Conservation (phyloP, 2,888 invertebrate genomes). For the Tribolium freemani region DNA sequence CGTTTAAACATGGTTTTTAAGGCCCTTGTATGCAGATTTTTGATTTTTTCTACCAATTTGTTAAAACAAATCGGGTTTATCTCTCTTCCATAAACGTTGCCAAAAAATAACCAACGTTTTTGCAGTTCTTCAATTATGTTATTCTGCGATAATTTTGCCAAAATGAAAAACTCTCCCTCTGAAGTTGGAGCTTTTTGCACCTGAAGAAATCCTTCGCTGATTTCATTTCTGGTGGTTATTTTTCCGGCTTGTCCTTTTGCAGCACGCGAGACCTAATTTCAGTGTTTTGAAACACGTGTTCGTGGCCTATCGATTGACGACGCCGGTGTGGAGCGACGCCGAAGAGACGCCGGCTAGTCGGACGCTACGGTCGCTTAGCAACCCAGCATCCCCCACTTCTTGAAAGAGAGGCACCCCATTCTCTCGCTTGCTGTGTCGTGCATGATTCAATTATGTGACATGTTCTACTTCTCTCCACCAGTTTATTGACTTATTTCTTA, state of each 20-base stretch:
- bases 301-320: slow-evolving; percentile 57
- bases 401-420: slow-evolving; percentile 49
- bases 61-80: too few species aligned
- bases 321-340: slow-evolving; percentile 64
- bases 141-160: too few species aligned
- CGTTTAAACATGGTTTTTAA: too few species aligned
- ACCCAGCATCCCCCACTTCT: slow-evolving; percentile 65
- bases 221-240: too few species aligned
- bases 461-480: slow-evolving; percentile 62
- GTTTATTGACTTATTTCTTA: slow-evolving; percentile 66
- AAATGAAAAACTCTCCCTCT: too few species aligned
- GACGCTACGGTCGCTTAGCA: slow-evolving; percentile 65
- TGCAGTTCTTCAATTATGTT: too few species aligned
- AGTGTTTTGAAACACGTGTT: slow-evolving; percentile 46
- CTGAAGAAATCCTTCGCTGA: too few species aligned
- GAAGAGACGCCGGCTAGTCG: slow-evolving; percentile 66
- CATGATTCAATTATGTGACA: slow-evolving; percentile 68
- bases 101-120: too few species aligned
- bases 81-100: too few species aligned
- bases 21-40: too few species aligned
- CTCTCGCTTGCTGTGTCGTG: slow-evolving; percentile 53
- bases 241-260: slow-evolving; percentile 2
- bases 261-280: slow-evolving; percentile 33
- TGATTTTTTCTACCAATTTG: too few species aligned
- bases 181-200: too few species aligned